Percentiles rank a stretch among this genome's conserved stretches.
Evolutionary conservation across 2,113 vertebrate species (phyloP).

Genomic region (Ochotona princeps): DNA sequence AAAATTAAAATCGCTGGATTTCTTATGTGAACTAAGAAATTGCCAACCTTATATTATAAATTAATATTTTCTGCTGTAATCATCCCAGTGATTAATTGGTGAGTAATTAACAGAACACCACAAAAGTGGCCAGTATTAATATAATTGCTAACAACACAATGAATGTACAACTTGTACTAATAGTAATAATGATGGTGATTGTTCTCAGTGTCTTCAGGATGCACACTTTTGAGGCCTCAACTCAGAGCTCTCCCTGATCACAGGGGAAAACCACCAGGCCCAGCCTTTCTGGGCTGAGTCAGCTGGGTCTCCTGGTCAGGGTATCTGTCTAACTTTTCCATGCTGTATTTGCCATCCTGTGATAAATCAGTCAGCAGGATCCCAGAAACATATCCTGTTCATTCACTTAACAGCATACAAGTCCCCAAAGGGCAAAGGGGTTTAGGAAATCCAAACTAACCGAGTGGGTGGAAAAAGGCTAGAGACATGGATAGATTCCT

Average conservation of each 20-base stretch:
- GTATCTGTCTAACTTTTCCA: neutral
- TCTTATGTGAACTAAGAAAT: conserved; percentile 35
- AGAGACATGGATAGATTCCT: neutral
- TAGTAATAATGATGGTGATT: accelerated
- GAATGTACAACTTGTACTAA: neutral
- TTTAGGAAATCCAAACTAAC: conserved; percentile 45
- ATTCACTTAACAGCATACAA: conserved; percentile 42
- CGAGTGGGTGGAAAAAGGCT: neutral
- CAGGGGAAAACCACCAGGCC: too few relatives aligned
- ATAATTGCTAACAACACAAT: neutral
- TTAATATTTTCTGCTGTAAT: neutral
- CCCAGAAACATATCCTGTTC: neutral
- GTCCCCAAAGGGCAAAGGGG: conserved; percentile 48
- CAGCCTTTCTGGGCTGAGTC: neutral
- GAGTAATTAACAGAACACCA: neutral
- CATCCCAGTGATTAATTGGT: conserved; percentile 1
- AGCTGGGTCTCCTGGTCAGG: neutral
- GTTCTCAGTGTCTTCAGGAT: neutral
- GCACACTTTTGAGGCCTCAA: neutral
- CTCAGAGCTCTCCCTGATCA: neutral
- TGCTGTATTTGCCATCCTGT: neutral
- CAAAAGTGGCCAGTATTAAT: neutral
- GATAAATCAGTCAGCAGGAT: conserved; percentile 41
- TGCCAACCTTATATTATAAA: neutral
- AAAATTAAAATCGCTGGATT: neutral